Percentiles rank a stretch among this genome's conserved stretches.
Evolutionary conservation across 2,113 vertebrate species (phyloP).

Genomic region (Sturnira hondurensis): DNA sequence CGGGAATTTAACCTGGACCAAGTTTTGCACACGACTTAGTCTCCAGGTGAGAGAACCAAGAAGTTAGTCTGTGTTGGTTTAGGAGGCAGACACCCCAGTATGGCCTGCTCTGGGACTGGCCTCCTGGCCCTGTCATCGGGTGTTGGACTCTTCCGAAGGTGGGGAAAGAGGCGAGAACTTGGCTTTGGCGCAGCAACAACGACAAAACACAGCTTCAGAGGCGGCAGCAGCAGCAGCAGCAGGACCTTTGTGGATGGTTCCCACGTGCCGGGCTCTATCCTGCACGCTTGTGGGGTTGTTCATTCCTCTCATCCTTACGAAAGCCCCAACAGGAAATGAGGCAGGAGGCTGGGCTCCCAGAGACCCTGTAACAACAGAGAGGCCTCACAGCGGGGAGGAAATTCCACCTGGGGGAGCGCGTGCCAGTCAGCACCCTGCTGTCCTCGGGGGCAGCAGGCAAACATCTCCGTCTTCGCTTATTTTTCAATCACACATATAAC

Average conservation of each 20-base stretch:
- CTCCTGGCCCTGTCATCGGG: background rate
- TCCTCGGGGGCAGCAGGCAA: background rate
- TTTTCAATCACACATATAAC: background rate
- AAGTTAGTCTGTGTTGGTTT: background rate
- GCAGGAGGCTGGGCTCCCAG: no score
- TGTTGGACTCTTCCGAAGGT: background rate
- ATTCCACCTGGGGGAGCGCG: background rate
- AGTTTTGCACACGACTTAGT: background rate
- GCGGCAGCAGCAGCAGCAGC: background rate
- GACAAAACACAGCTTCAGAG: background rate
- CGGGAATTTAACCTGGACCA: background rate
- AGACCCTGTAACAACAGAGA: background rate
- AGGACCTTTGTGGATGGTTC: background rate
- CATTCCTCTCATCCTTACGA: background rate
- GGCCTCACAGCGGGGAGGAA: background rate
- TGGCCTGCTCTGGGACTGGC: accelerated
- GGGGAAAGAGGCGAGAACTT: background rate
- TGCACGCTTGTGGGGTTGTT: background rate
- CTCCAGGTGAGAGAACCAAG: background rate
- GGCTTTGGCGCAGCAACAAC: background rate
- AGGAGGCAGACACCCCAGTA: background rate
- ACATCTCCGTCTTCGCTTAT: background rate
- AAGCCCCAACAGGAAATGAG: no score
- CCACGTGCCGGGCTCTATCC: background rate
- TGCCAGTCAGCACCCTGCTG: background rate